phyloP scores from a whole-genome alignment of 2,113 vertebrate species.

The Furnarius figulus region DNA sequence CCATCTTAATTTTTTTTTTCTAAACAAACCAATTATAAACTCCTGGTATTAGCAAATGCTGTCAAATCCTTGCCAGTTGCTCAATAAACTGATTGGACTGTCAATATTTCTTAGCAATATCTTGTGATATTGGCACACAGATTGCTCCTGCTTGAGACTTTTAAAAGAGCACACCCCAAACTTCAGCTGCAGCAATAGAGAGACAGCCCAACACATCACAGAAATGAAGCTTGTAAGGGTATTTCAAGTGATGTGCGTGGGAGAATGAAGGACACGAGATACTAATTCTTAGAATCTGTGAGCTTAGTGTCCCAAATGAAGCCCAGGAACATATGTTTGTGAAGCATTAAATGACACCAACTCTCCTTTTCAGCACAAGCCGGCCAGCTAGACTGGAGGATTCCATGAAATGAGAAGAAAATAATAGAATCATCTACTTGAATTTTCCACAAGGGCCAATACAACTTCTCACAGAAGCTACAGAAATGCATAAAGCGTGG shows the following conservation, averaged over 20 bases:
- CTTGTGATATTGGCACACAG: background rate
- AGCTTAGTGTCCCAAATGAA: background rate
- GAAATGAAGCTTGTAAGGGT: background rate
- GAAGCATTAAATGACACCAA: background rate
- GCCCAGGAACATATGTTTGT: background rate
- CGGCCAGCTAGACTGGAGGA: background rate
- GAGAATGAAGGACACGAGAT: background rate
- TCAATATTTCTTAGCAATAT: background rate
- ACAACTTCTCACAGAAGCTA: background rate
- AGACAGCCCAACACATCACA: background rate
- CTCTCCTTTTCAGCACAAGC: background rate
- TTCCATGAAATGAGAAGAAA: background rate
- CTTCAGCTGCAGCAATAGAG: background rate
- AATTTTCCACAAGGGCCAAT: background rate
- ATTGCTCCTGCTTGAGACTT: background rate
- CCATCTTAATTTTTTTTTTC: background rate
- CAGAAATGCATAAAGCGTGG: background rate
- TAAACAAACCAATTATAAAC: background rate
- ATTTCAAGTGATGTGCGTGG: background rate
- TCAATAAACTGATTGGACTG: background rate
- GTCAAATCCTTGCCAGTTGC: background rate
- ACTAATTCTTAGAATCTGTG: background rate
- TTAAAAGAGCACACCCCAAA: background rate
- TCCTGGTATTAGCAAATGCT: background rate
- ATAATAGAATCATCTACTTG: background rate